Conservation (phyloP, 2,797 vertebrate genomes). For the Ptychobarbus kaznakovi region DNA sequence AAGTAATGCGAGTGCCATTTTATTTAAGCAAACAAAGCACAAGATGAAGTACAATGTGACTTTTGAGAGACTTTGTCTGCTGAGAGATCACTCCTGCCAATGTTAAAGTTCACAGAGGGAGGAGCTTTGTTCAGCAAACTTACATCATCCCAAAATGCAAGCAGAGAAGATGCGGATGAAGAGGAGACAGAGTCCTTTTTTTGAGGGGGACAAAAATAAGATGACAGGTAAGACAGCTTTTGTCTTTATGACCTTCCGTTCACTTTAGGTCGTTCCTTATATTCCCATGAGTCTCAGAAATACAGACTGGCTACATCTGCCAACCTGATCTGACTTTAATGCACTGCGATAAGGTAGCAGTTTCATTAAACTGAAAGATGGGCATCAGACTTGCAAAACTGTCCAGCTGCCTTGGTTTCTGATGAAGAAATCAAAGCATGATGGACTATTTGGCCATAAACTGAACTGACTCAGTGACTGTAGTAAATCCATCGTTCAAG, state of each 20-base stretch:
- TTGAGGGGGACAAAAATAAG: slow-evolving; percentile 73
- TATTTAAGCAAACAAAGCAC: neutral
- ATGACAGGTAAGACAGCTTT: slow-evolving; percentile 60
- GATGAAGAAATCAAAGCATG: slow-evolving; percentile 2
- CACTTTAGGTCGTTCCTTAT: neutral
- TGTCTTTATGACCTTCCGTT: slow-evolving; percentile 2
- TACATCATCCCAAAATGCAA: slow-evolving; percentile 87
- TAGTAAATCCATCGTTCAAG: slow-evolving; percentile 15
- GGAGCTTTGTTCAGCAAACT: slow-evolving; percentile 71
- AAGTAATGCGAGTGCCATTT: neutral
- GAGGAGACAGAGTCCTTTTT: slow-evolving; percentile 84
- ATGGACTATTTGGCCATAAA: slow-evolving; percentile 11
- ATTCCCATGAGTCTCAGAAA: neutral
- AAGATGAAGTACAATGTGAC: neutral
- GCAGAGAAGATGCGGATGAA: slow-evolving; percentile 82
- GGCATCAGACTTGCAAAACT: neutral
- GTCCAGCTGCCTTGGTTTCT: neutral
- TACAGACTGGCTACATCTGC: neutral
- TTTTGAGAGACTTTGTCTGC: slow-evolving; percentile 53
- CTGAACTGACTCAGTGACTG: neutral
- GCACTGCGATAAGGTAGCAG: neutral
- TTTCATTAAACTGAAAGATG: neutral
- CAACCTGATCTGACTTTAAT: neutral
- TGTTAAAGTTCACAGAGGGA: slow-evolving; percentile 53
- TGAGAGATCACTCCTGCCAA: slow-evolving; percentile 49